Evolutionary conservation across 2,797 vertebrate species (phyloP), one percentile per base, ranked within the genome.

Genomic region (Spinus pinus): DNA sequence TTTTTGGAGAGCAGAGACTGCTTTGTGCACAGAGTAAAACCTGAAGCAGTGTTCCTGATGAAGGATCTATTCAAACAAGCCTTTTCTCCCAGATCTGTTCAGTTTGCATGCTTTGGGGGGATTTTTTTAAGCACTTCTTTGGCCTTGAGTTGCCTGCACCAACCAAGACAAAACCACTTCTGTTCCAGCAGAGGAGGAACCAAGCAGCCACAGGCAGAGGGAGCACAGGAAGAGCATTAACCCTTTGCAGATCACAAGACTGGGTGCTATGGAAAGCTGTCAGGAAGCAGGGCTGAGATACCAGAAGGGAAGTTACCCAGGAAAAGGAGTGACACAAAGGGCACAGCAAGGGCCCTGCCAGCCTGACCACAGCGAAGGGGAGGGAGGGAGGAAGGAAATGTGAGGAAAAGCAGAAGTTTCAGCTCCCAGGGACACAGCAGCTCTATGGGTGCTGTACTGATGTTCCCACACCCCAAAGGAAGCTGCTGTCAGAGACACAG

Each of bases 341-440:
- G 30, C 41, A 42, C 25, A 61, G 35, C 11, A 67, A 61, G 8
- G 4, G 39, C 17, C 67, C 57, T 61, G 60, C 33, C 62, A 91
- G 39, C 39, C 54, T 79, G 62, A 60, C 65, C 64, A 49, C 66
- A 86, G 75, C 0, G 3, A 78, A 41, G 12, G 9, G 14, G 12
- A 33, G 54, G 31, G 22, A 47, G 9, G 4, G 51, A 73, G 53
- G 72, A 23, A 96, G 49, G 69, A 89, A 94, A 74, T 6, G 28
- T 15, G 42, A 92, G 35, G 21, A n/a, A 62, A 90, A 69, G 75
- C 58, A 84, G 94, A 86, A 86, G 69, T 82, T 87, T 66, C 20
- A 4, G 14, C 31, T 67, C 30, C 21, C 3, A 0, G 9, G 24
- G 39, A 41, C 90, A 30, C 0, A 46, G 49, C 37, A 65, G 62